Percentiles rank a stretch among this genome's conserved stretches.
phyloP scores from a whole-genome alignment of 2,888 invertebrate genomes.

The Calephelis perditalis region DNA sequence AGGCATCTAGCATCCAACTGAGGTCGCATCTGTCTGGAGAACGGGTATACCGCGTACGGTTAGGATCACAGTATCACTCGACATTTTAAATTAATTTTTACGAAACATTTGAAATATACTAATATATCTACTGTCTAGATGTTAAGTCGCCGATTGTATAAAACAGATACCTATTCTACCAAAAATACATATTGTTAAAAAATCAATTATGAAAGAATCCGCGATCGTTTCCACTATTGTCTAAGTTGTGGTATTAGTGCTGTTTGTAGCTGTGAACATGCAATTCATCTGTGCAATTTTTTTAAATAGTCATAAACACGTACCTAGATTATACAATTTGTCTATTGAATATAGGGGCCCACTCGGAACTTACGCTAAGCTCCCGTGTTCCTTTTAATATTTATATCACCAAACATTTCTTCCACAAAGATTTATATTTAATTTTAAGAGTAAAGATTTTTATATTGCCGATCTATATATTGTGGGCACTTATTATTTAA shows the following conservation, averaged over 20 bases:
- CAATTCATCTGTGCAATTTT: conserved; percentile 78
- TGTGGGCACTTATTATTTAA: conserved; percentile 78
- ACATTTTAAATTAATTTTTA: conserved; percentile 65
- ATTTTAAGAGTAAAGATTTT: conserved; percentile 68
- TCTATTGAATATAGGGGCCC: conserved; percentile 75
- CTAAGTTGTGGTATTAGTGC: conserved; percentile 57
- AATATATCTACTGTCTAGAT: conserved; percentile 64
- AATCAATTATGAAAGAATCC: conserved; percentile 52
- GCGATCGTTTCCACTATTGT: conserved; percentile 51
- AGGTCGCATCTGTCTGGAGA: conserved; percentile 63
- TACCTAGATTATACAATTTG: conserved; percentile 74
- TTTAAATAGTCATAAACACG: conserved; percentile 74
- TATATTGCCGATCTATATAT: conserved; percentile 59
- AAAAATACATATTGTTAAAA: conserved; percentile 51
- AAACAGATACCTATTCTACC: conserved; percentile 63
- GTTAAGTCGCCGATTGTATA: conserved; percentile 62
- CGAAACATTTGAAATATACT: conserved; percentile 68
- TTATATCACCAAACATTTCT: conserved; percentile 67
- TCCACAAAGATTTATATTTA: conserved; percentile 75
- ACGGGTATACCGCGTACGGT: conserved; percentile 51
- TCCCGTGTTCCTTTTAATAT: conserved; percentile 55
- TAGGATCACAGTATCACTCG: conserved; percentile 78
- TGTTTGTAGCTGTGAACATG: conserved; percentile 74
- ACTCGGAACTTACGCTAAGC: conserved; percentile 57
- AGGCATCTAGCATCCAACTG: conserved; percentile 73